Base-by-base conservation (phyloP, 2,888 invertebrate species). In the Drosophila merina region DNA sequence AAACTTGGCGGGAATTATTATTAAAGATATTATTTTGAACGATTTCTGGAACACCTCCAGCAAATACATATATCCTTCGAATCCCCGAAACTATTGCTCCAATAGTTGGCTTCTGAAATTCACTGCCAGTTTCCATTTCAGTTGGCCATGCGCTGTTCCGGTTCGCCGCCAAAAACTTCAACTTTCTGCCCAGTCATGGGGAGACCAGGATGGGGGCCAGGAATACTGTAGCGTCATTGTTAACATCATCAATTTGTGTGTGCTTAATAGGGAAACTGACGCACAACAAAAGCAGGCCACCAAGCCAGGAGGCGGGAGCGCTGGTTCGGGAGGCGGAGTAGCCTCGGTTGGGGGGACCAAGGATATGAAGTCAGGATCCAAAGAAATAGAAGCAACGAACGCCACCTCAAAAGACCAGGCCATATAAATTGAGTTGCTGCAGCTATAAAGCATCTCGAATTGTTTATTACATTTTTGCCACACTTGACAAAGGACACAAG, bases 251-350 rank as follows among this genome's bases (percentile, higher is more conserved):
- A 85, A 85, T 88, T 85, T 85, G 84, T 85, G 84, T 85, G 86
- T 86, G 86, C 87, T 85, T 85, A 88, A 85, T 86, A 86, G 88
- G 83, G 84, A 85, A 85, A 85, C 88, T 85, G 84, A 85, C 84
- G 86, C 88, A 86, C 86, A 80, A 82, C 88, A 88, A 86, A 72
- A 69, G 78, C 66, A 57, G 57, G 50, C 60, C 68, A 63, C 40
- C 55, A 60, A 26, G 62, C 51, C 49, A n/a, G 36, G 49, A 49
- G 44, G 64, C 76, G 68, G 75, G 63, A 67, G 70, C 59, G 70
- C 59, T 52, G 56, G 58, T 3, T 28, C 28, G 28, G 56, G 49
- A 55, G 10, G 10, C 10, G 33, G 33, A 33, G 33, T 9, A 33
- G 33, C 33, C 31, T 33, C 14, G 30, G 14, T 36, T 20, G 45